Base-by-base conservation (phyloP, 1,140 invertebrate genomes). In the Heliconius hewitsoni region DNA sequence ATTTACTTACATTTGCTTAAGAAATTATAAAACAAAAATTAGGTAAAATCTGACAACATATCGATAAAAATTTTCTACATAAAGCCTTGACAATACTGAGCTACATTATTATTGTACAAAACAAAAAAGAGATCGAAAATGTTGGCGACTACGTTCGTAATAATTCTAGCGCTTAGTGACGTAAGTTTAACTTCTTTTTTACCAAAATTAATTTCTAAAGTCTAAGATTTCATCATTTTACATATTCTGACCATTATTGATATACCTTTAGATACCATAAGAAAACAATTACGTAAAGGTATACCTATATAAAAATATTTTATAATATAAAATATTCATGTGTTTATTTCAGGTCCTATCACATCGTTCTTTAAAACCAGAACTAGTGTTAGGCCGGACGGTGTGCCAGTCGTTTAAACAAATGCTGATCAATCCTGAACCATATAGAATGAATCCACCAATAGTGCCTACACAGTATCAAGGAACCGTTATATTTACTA, bases 41-140 rank as follows among this genome's bases (percentile, higher is more conserved):
- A 60, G 60, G 79, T 42, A 80, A 80, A 66, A 76, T 75, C 37
- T 74, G 30, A 70, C 23, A 66, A 74, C 60, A 52, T 55, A 81
- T 71, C 66, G 75, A 81, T 81, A 81, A 77, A 27, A 50, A 71
- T 55, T 3, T 55, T 74, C 57, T 81, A 81, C 79, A 77, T 81
- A 81, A 77, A 78, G 76, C 2, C 74, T n/a, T 73, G 8, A 46
- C 74, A 52, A 1, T 50, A 27, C 16, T 70, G 16, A 73, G 8
- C 13, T 72, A 71, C 66, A 73, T 74, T 76, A 37, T 80, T 42
- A 55, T 55, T 77, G 60, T 66, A 74, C 42, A 46, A 71, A 70
- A 27, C 34, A 27, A 9, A 80, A 60, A 57, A 73, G n/a, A 72
- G 71, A 19, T 37, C 71, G n/a, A 72, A 72, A 60, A 81, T 81